Conservation (phyloP, 2,888 invertebrate genomes). For the Rhagonycha lutea region DNA sequence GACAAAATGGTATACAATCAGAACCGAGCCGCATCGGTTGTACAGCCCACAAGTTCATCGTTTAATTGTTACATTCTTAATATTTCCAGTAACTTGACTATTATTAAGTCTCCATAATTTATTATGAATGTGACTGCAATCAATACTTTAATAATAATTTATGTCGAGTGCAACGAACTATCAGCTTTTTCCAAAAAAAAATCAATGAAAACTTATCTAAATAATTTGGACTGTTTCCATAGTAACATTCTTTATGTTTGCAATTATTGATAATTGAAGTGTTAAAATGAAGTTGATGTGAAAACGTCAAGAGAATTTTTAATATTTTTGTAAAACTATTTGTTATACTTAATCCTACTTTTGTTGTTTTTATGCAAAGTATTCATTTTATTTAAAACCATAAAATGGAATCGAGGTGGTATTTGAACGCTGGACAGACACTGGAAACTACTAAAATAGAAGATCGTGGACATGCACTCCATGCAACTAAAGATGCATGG, state of each 20-base stretch:
- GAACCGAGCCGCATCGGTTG: neutral
- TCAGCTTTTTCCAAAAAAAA: neutral
- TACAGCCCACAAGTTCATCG: neutral
- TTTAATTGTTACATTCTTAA: neutral
- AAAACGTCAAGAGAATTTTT: neutral
- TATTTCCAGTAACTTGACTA: neutral
- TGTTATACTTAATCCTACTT: neutral
- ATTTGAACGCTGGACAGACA: slow-evolving; percentile 46
- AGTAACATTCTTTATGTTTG: neutral
- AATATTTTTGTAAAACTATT: neutral
- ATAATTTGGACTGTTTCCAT: neutral
- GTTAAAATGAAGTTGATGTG: neutral
- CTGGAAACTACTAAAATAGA: slow-evolving; percentile 46
- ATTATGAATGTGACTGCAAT: neutral
- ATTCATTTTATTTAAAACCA: neutral
- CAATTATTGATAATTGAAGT: neutral
- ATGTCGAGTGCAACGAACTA: neutral
- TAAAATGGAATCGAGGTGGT: slow-evolving; percentile 49
- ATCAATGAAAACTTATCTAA: neutral
- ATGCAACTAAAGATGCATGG: slow-evolving; percentile 46
- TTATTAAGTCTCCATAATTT: neutral
- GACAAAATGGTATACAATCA: neutral
- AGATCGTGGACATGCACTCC: slow-evolving; percentile 47
- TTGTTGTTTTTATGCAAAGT: neutral
- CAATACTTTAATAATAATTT: neutral